Evolutionary conservation across 2,888 invertebrate species (phyloP), one percentile per base, ranked within the genome.

Genomic region (Clepsis dumicolana): DNA sequence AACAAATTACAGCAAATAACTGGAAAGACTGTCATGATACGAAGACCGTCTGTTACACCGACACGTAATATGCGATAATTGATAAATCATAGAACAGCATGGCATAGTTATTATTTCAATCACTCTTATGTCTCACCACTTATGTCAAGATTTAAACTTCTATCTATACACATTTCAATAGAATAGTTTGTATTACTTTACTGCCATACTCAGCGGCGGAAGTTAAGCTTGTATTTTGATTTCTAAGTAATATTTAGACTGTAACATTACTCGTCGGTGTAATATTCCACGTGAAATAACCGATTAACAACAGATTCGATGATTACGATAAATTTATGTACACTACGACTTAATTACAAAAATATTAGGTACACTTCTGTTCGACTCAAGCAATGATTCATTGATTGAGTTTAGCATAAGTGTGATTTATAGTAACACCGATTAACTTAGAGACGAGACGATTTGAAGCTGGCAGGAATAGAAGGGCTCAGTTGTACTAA

Each of bases 1-100:
- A 88, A 86, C 85, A 85, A 86, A 84, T 84, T 77, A 77, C 59
- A 62, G 59, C 50, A 62, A 74, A 74, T 75, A 78, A 82, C 71
- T 81, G 82, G 81, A 84, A 85, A 86, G 78, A 84, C 78, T 70
- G 76, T 71, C 71, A 75, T 70, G 54, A 76, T 70, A 69, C 62
- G 56, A 38, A 59, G 65, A 72, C 70, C 73, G 73, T 59, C 69
- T 44, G 71, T 80, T 73, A 80, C 79, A 77, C 75, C 75, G 73
- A 52, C 68, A 59, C 52, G 62, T 53, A 75, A 25, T 18, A 8
- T 18, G 16, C 16, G 14, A 16, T 16, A 1, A 16, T 29, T 29
- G 29, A 29, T 29, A 1, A 29, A 5, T 29, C 29, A 8, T 29
- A 5, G 5, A 7, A 8, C 5, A 29, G 8, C 8, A 29, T 7